Base-by-base conservation (phyloP, 2,113 vertebrate species). In the Peromyscus californicus region DNA sequence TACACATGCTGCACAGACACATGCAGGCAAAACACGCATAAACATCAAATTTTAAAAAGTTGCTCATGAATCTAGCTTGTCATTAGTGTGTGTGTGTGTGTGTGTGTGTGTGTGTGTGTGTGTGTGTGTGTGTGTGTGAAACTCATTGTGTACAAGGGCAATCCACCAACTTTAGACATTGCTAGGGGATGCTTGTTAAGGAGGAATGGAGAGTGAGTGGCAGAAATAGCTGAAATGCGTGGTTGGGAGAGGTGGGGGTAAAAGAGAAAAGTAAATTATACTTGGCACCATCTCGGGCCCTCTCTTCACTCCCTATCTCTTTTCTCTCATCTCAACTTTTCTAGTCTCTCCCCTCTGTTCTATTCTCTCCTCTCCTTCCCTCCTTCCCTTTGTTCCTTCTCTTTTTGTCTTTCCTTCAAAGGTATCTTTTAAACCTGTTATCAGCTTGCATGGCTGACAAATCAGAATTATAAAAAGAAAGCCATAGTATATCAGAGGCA, bases 61-160 rank as follows among this genome's bases (percentile, higher is more conserved):
- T 75, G 29, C 48, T 88, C 65, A 42, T 85, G 24, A 92, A 48
- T 84, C 79, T 70, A 67, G 26, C 54, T 91, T 92, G n/a, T 19
- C 5, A 82, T 59, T 4, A 70, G 11, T 76, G 22, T 76, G 74
- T 45, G 72, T 39, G 36, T 22, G 69, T 36, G 31, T 72, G 69
- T 8, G 69, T 36, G 31, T 72, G 69, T 8, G 36, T 72, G 69
- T n/a, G 70, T 74, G 72, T 74, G n/a, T 24, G 39, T 24, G 72
- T 42, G 72, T 75, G 72, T 42, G 39, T 75, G 22, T 75, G n/a
- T 91, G 95, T 90, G 57, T 96, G 51, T 84, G 87, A 57, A 15
- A 59, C 10, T 83, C 36, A 87, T 8, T 61, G 93, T 67, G 22
- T 91, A 39, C 3, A 39, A 3, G 83, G 48, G 10, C 39, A 95